A percentile compares a stretch with the other conserved stretches of the same genome.
These are phyloP conservation scores for Drosophila kuntzei DNA, from an alignment of 2,888 invertebrate genomes.

Conservation along the genomic window DNA sequence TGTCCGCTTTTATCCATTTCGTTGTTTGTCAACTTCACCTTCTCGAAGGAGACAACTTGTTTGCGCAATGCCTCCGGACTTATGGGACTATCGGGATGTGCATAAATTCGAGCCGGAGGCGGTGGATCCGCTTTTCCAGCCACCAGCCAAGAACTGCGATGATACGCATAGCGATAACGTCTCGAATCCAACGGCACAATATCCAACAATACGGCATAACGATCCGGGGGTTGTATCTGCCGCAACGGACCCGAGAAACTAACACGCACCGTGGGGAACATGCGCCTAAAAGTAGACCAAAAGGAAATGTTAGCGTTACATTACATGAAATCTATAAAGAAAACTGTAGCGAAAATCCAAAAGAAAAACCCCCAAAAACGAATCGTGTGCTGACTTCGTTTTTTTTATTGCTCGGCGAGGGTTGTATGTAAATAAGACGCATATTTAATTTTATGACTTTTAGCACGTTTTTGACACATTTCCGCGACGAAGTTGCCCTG, in stretches of 20 bases:
- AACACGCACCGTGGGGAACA: slow-evolving; percentile 98
- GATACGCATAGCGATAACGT: slow-evolving; percentile 98
- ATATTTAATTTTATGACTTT: slow-evolving; percentile 82
- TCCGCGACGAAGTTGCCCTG: slow-evolving; percentile 63
- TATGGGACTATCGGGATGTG: slow-evolving; percentile 98
- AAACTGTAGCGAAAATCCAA: slow-evolving; percentile 12
- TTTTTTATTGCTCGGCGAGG: slow-evolving; percentile 64
- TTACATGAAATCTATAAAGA: slow-evolving; percentile 20
- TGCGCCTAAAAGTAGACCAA: slow-evolving; percentile 89
- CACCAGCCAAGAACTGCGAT: slow-evolving; percentile 98
- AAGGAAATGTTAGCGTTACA: slow-evolving; percentile 20
- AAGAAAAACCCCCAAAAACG: slow-evolving; percentile 11
- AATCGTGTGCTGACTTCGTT: slow-evolving; percentile 28
- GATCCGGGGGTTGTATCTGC: slow-evolving; percentile 90
- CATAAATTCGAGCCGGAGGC: slow-evolving; percentile 95
- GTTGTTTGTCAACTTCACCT: slow-evolving; percentile 99
- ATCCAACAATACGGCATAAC: slow-evolving; percentile 97
- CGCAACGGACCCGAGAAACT: slow-evolving; percentile 91
- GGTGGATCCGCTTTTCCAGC: slow-evolving; percentile 99
- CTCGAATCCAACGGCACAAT: slow-evolving; percentile 98
- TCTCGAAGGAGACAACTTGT: slow-evolving; percentile 99
- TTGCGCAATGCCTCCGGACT: slow-evolving; percentile 97
- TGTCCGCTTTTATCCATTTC: slow-evolving; percentile 98
- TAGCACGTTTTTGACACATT: slow-evolving; percentile 82
- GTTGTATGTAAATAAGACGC: slow-evolving; percentile 77